phyloP scores from a whole-genome alignment of 2,113 vertebrate genomes.

The Amia ocellicauda region DNA sequence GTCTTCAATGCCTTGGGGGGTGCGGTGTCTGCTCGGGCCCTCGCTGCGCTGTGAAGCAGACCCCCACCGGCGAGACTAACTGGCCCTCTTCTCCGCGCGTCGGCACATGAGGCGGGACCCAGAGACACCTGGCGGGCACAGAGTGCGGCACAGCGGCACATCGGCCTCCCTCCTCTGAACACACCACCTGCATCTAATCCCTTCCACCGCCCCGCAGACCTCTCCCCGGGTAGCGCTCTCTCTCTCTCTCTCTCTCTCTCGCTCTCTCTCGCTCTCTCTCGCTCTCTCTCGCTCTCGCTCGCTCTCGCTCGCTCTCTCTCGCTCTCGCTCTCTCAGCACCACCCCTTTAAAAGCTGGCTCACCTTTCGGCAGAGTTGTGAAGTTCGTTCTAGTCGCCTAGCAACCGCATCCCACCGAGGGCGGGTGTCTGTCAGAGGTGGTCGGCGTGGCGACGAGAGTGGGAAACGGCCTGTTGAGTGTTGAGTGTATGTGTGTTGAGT shows the following conservation, averaged over 20 bases:
- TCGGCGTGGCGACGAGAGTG: conserved; percentile 2
- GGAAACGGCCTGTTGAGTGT: too few species aligned
- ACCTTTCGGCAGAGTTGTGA: conserved; percentile 32
- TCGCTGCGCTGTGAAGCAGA: too few species aligned
- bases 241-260: conserved; percentile 14
- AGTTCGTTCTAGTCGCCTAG: conserved; percentile 1
- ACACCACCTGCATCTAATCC: neutral
- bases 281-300: conserved; percentile 8
- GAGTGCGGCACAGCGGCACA: too few species aligned
- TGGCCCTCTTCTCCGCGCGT: too few species aligned
- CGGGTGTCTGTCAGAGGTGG: neutral
- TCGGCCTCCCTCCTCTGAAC: too few species aligned
- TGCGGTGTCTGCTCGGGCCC: too few species aligned
- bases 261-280: conserved; percentile 10
- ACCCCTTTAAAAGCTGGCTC: conserved; percentile 47
- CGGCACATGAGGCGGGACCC: too few species aligned
- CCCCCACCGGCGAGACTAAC: too few species aligned
- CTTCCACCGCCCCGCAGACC: neutral
- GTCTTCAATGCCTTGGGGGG: too few species aligned
- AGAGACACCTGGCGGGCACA: too few species aligned
- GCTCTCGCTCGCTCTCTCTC: conserved; percentile 35
- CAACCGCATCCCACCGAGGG: too few species aligned
- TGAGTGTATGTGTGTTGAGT: too few species aligned
- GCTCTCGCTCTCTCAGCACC: conserved; percentile 42
- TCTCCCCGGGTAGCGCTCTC: neutral